Conservation (phyloP, 2,888 invertebrate genomes). For the Cetonia aurata region DNA sequence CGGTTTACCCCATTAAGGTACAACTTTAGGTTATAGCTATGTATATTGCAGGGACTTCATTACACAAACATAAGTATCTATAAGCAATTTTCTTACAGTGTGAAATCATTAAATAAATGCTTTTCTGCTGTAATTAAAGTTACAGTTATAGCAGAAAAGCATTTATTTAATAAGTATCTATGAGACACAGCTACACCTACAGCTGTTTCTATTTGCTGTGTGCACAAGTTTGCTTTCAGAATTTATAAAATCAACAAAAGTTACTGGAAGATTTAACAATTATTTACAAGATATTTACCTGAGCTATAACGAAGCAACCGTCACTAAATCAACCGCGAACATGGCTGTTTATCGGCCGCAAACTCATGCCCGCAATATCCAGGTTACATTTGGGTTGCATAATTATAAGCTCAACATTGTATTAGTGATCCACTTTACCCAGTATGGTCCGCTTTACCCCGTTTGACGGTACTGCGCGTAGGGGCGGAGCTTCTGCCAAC, state of each 20-base stretch:
- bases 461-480: too few species aligned
- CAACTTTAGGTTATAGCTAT: conserved; percentile 3
- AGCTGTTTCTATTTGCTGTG: conserved; percentile 3
- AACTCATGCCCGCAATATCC: neutral
- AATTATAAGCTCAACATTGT: conserved; percentile 18
- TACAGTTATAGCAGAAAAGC: too few species aligned
- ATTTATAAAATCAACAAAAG: conserved; percentile 1
- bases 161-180: too few species aligned
- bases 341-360: neutral
- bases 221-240: conserved; percentile 1
- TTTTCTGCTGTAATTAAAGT: too few species aligned
- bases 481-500: too few species aligned
- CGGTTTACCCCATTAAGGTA: neutral
- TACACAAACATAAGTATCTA: conserved; percentile 6
- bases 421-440: neutral
- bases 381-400: neutral
- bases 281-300: conserved; percentile 21
- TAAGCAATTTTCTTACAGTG: too few species aligned
- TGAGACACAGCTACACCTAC: too few species aligned
- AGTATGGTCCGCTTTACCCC: too few species aligned
- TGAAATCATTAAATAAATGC: too few species aligned
- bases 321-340: neutral
- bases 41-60: conserved; percentile 1
- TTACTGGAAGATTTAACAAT: neutral
- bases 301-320: neutral